Percentiles rank a stretch among this genome's conserved stretches.
phyloP scores from a whole-genome alignment of 2,113 vertebrate species.

The Prunella fulvescens region DNA sequence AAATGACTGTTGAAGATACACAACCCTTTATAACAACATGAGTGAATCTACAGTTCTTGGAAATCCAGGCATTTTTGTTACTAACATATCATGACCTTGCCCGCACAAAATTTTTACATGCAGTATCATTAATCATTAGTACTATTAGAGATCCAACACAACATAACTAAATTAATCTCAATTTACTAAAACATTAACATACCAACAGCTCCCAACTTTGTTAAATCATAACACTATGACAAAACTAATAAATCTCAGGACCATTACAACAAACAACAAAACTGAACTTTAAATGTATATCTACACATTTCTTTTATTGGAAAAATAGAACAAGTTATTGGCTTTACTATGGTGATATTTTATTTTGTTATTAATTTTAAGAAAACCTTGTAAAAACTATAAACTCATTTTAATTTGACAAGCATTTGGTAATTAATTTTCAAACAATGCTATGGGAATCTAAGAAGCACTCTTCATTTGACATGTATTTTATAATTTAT shows the following conservation, averaged over 20 bases:
- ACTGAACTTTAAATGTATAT: slow-evolving; percentile 55
- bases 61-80: background rate
- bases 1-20: background rate
- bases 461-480: slow-evolving; percentile 79
- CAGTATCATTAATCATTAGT: slow-evolving; percentile 65
- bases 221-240: slow-evolving; percentile 37
- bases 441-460: slow-evolving; percentile 78
- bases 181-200: slow-evolving; percentile 70
- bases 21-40: background rate
- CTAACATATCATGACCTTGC: slow-evolving; percentile 46
- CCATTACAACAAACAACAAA: slow-evolving; percentile 32
- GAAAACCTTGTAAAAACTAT: slow-evolving; percentile 77
- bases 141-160: slow-evolving; percentile 45
- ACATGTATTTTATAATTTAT: slow-evolving; percentile 92
- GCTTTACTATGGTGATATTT: slow-evolving; percentile 71
- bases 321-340: slow-evolving; percentile 60
- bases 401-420: slow-evolving; percentile 83
- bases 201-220: slow-evolving; percentile 54
- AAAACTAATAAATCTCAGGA: slow-evolving; percentile 38
- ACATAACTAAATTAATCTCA: slow-evolving; percentile 72
- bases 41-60: background rate
- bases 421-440: slow-evolving; percentile 83
- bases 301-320: slow-evolving; percentile 31
- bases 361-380: slow-evolving; percentile 81
- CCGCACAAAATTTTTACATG: background rate